These are phyloP conservation scores for Anguilla obscura DNA, from an alignment of 2,797 vertebrate species.

Conservation along the genomic window DNA sequence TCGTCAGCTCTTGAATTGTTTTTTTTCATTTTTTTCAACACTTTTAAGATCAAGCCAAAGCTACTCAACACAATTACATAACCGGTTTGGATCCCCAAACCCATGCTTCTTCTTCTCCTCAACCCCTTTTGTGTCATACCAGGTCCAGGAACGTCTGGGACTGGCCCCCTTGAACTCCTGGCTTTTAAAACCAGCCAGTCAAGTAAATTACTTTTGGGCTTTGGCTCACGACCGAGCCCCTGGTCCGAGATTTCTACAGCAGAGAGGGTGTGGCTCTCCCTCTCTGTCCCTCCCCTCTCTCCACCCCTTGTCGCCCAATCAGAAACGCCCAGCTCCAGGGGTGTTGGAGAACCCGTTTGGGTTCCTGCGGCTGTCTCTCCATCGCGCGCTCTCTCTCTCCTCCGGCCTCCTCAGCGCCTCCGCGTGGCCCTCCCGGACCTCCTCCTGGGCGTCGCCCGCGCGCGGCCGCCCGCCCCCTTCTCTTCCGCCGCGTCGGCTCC, in stretches of 20 bases:
- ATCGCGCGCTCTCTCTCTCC: not conserved
- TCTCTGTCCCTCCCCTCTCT: not conserved
- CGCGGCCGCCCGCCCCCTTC: not conserved
- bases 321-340: not conserved
- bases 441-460: slow-evolving; percentile 51
- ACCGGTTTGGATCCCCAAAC: not conserved
- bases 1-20: not conserved
- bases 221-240: not conserved
- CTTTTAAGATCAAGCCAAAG: slow-evolving; percentile 19
- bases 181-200: not conserved
- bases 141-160: not conserved
- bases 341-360: not conserved
- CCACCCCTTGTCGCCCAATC: slow-evolving; percentile 11
- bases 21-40: not conserved
- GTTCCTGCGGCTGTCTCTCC: not conserved
- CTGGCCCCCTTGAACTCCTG: not conserved
- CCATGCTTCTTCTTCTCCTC: not conserved
- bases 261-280: not conserved
- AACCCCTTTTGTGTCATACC: not conserved
- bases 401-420: slow-evolving; percentile 59
- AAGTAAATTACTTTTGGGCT: not conserved
- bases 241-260: not conserved
- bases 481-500: slow-evolving; percentile 34
- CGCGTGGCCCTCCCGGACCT: slow-evolving; percentile 62
- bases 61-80: not conserved